A percentile compares a stretch with the other conserved stretches of the same genome.
Evolutionary conservation across 2,113 vertebrate genomes (phyloP).

Genomic region (Probosciger aterrimus): DNA sequence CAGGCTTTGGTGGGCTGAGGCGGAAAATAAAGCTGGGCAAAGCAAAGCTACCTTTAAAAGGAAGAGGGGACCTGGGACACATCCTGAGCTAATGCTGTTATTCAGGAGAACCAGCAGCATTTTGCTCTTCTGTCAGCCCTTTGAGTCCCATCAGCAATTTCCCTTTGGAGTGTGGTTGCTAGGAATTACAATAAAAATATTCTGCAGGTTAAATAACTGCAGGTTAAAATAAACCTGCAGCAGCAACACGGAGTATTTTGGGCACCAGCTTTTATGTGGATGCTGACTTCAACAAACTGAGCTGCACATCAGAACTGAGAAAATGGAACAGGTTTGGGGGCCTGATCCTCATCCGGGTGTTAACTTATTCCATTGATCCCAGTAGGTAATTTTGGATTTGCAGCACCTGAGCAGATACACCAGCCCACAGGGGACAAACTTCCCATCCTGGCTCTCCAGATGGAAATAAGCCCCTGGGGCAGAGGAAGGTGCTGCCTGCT

Average conservation of each 20-base stretch:
- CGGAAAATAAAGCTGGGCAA: background rate
- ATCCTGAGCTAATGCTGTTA: background rate
- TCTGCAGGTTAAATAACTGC: background rate
- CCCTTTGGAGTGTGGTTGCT: background rate
- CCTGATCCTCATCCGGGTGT: background rate
- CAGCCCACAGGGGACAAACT: background rate
- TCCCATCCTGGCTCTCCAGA: background rate
- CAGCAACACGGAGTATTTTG: background rate
- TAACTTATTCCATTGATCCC: background rate
- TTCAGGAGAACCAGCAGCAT: background rate
- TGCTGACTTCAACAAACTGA: background rate
- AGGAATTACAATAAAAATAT: background rate
- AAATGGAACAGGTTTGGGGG: accelerated
- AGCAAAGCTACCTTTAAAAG: background rate
- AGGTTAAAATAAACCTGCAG: conserved; percentile 2
- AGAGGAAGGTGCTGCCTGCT: background rate
- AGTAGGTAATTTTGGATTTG: background rate
- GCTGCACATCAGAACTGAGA: background rate
- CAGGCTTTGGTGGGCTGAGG: background rate
- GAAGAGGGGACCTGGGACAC: background rate
- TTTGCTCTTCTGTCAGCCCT: background rate
- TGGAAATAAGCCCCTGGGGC: background rate
- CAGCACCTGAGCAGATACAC: background rate
- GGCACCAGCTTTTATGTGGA: background rate
- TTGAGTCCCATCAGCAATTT: background rate